Conservation (phyloP, 2,888 invertebrate species). For the Lymantria dispar region DNA sequence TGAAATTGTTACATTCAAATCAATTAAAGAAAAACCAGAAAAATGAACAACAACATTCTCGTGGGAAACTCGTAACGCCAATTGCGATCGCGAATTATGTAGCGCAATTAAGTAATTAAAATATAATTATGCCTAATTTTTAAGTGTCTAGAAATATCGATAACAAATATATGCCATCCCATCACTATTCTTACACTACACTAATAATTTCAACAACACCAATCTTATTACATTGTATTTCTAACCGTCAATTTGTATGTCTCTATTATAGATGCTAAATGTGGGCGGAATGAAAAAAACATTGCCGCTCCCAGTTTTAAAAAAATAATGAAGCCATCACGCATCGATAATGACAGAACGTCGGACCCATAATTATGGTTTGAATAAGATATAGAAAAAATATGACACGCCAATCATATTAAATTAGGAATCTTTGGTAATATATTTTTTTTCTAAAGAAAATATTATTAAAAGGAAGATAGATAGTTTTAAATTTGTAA, state of each 20-base stretch:
- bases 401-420: slow-evolving; percentile 21
- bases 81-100: no score
- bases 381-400: slow-evolving; percentile 37
- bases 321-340: slow-evolving; percentile 65
- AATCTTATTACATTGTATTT: slow-evolving; percentile 37
- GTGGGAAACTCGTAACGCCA: no score
- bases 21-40: no score
- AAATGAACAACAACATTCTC: no score
- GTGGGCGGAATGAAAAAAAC: slow-evolving; percentile 52
- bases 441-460: background rate
- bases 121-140: background rate
- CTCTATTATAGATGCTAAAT: slow-evolving; percentile 60
- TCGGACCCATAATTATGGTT: slow-evolving; percentile 42
- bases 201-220: slow-evolving; percentile 12
- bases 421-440: background rate
- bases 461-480: background rate
- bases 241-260: slow-evolving; percentile 63
- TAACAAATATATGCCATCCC: slow-evolving; percentile 11
- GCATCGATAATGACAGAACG: slow-evolving; percentile 14
- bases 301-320: slow-evolving; percentile 37
- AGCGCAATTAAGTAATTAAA: no score
- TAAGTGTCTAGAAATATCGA: slow-evolving; percentile 14
- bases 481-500: no score
- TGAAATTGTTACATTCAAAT: no score
- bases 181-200: slow-evolving; percentile 40